Percentiles rank a stretch among this genome's conserved stretches.
These are phyloP conservation scores for Calvadosia cruxmelitensis DNA, from an alignment of 30 jellyfish, hydroid and myxozoan genomes.

Conservation along the genomic window DNA sequence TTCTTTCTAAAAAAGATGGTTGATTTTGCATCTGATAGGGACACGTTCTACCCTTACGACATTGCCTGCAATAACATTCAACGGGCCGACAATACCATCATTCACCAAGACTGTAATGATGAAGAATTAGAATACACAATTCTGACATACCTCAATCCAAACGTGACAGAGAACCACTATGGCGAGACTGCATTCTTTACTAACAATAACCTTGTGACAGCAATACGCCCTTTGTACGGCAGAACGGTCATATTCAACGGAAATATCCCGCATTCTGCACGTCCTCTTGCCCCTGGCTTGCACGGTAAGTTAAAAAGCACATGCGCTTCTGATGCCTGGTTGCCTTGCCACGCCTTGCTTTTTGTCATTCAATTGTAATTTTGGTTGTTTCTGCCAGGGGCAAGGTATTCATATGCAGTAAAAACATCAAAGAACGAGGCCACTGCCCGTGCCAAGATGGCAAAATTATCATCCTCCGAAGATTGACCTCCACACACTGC, in stretches of 20 bases:
- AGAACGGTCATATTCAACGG: conserved; percentile 46
- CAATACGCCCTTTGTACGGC: conserved; percentile 41
- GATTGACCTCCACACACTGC: too few species aligned
- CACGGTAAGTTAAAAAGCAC: conserved; percentile 5
- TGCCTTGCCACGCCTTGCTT: neutral
- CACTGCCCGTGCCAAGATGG: conserved; percentile 11
- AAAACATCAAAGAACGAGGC: conserved; percentile 20
- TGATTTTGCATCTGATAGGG: conserved; percentile 21
- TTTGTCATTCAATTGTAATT: too few species aligned
- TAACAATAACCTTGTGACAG: conserved; percentile 17
- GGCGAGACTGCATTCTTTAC: conserved; percentile 41
- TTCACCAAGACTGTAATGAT: conserved; percentile 28
- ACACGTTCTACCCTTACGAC: conserved; percentile 29
- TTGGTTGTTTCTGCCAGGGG: too few species aligned
- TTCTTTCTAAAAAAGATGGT: conserved; percentile 12
- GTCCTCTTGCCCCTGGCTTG: conserved; percentile 27
- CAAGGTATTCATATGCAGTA: conserved; percentile 47
- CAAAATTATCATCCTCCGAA: too few species aligned
- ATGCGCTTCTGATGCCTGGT: too few species aligned
- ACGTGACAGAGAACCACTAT: conserved; percentile 26
- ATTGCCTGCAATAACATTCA: conserved; percentile 46
- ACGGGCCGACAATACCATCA: conserved; percentile 27
- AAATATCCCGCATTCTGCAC: conserved; percentile 43
- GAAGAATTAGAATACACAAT: conserved; percentile 32
- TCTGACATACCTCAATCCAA: conserved; percentile 20